Evolutionary conservation across 2,113 vertebrate genomes (phyloP).

Genomic region (Herpetotheres cachinnans): DNA sequence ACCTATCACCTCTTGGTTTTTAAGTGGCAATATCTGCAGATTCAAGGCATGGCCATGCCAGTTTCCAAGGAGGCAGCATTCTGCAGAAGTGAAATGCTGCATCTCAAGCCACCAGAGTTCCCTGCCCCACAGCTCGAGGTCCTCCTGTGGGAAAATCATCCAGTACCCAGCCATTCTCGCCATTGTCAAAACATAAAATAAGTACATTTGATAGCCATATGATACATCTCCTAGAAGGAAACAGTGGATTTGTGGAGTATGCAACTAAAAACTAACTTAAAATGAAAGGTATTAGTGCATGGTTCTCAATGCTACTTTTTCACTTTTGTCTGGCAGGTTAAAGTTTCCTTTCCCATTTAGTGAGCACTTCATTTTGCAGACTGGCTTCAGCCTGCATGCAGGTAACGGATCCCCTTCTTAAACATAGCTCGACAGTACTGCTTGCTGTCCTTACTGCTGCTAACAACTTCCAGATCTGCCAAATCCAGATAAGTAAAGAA

Average conservation of each 20-base stretch:
- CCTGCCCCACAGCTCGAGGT: background rate
- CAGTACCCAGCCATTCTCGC: background rate
- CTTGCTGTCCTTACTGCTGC: background rate
- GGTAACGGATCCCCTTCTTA: background rate
- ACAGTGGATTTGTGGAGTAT: background rate
- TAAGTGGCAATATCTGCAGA: background rate
- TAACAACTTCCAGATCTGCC: background rate
- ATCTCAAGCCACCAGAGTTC: background rate
- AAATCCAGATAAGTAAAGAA: background rate
- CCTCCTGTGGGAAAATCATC: background rate
- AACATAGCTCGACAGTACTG: background rate
- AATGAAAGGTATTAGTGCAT: background rate
- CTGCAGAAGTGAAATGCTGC: background rate
- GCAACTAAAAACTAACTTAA: background rate
- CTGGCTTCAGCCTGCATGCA: background rate
- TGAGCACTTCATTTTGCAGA: background rate
- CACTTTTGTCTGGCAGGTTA: background rate
- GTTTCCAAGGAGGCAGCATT: background rate
- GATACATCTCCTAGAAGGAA: accelerated
- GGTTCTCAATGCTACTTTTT: background rate
- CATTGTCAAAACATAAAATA: background rate
- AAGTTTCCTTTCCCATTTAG: background rate
- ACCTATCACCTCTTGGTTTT: background rate
- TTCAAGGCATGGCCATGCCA: background rate
- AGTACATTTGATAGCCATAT: background rate